Evolutionary conservation across 2,113 vertebrate species (phyloP), one percentile per base, ranked within the genome.

Genomic region (Scartelaos histophorus): DNA sequence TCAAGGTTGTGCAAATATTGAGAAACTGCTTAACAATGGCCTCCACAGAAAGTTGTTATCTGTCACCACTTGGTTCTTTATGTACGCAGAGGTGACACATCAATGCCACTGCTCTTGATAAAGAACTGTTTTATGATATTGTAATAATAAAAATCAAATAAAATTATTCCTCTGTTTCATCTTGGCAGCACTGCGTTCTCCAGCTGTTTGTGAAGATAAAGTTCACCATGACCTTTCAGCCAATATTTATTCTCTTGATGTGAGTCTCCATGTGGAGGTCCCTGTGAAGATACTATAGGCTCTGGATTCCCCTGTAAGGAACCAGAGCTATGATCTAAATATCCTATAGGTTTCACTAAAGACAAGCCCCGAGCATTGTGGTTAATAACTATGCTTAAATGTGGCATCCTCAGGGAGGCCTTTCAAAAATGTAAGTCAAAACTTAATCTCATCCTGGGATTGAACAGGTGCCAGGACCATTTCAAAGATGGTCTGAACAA

Each of bases 141-240:
- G 57, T 66, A 68, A 53, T 56, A 58, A 58, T 82, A 74, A 68
- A 73, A 84, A 66, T 61, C 70, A 65, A 60, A 62, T 64, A 76
- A 87, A 85, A 85, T 58, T 69, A 74, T 61, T 75, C 68, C 73
- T 45, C 66, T 85, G 82, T 91, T 85, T 91, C 88, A 93, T 91
- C 83, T 85, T 80, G 73, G 71, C 68, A 78, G 87, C 86, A 82
- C 57, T 69, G 84, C 86, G 85, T 87, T 87, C 90, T 88, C 78
- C 70, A 85, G 86, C 82, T 85, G 91, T 76, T 89, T 90, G 86
- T 89, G 83, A 91, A 93, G 92, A 92, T 93, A 92, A 93, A 93
- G 75, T 68, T 90, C 84, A 93, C 69, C 75, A 85, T 87, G 91
- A 92, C 91, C 90, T 93, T 91, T 93, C 85, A 77, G 79, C 70